phyloP scores from a whole-genome alignment of 1,140 invertebrate genomes.

The Drosophila kepulauana region DNA sequence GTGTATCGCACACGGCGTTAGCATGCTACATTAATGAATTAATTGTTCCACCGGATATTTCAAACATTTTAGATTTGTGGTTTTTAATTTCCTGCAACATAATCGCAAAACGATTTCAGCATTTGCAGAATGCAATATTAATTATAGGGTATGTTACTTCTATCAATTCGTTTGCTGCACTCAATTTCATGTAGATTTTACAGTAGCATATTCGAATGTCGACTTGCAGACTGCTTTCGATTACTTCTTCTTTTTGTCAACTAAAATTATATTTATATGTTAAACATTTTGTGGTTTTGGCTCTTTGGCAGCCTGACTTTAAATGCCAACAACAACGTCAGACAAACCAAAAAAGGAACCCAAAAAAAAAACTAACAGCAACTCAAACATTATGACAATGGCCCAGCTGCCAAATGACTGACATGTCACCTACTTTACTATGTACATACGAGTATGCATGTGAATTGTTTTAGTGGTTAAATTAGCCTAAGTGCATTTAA shows the following conservation, averaged over 20 bases:
- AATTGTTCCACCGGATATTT: conserved; percentile 82
- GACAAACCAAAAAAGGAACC: neutral
- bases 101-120: conserved; percentile 62
- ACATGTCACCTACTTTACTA: conserved; percentile 37
- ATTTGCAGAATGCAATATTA: neutral
- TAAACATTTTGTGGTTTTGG: conserved; percentile 72
- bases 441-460: conserved; percentile 26
- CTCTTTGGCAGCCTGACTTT: conserved; percentile 63
- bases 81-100: conserved; percentile 81
- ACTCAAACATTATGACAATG: conserved; percentile 74
- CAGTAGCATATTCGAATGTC: neutral
- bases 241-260: conserved; percentile 33
- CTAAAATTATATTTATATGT: conserved; percentile 64
- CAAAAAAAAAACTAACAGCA: conserved; percentile 31
- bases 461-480: conserved; percentile 67
- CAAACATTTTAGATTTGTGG: conserved; percentile 83
- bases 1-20: conserved; percentile 17
- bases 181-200: neutral
- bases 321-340: conserved; percentile 33
- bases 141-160: neutral
- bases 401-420: conserved; percentile 66
- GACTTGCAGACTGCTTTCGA: too few relatives aligned
- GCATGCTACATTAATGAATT: conserved; percentile 72
- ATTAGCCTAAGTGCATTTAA: conserved; percentile 78
- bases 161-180: neutral